Conservation (phyloP, 2,113 vertebrate species). For the Bettongia penicillata region DNA sequence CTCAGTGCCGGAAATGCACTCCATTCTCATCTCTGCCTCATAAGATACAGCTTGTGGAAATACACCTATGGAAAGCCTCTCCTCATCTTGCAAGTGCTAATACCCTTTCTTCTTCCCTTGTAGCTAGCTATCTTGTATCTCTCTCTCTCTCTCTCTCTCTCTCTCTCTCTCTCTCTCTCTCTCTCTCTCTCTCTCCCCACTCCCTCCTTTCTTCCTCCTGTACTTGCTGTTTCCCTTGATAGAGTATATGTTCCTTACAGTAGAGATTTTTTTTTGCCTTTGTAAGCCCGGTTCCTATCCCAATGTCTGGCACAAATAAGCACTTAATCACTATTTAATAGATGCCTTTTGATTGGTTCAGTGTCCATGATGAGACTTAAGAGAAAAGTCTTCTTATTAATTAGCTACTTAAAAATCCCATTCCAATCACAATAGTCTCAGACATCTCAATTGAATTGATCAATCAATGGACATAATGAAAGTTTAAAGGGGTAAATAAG, state of each 20-base stretch:
- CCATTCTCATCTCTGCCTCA: neutral
- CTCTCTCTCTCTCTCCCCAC: no score
- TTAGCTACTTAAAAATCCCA: neutral
- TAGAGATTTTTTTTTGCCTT: neutral
- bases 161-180: no score
- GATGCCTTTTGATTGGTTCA: neutral
- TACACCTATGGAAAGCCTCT: neutral
- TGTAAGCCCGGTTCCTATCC: neutral
- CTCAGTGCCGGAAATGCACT: neutral
- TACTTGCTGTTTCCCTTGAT: neutral
- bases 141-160: no score
- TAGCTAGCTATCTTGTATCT: neutral
- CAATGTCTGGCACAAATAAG: no score
- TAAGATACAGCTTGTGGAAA: neutral
- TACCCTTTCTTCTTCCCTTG: neutral
- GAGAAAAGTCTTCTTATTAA: neutral
- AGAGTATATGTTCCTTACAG: neutral
- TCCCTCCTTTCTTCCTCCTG: neutral
- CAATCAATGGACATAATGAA: neutral
- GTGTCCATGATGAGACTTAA: neutral
- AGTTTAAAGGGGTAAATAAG: neutral
- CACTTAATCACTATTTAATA: neutral
- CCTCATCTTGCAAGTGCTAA: neutral
- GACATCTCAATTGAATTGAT: neutral
- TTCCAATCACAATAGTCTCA: neutral